A percentile compares a stretch with the other conserved stretches of the same genome.
Conservation (phyloP, 1,140 invertebrate species). For the Ceratina japonica region DNA sequence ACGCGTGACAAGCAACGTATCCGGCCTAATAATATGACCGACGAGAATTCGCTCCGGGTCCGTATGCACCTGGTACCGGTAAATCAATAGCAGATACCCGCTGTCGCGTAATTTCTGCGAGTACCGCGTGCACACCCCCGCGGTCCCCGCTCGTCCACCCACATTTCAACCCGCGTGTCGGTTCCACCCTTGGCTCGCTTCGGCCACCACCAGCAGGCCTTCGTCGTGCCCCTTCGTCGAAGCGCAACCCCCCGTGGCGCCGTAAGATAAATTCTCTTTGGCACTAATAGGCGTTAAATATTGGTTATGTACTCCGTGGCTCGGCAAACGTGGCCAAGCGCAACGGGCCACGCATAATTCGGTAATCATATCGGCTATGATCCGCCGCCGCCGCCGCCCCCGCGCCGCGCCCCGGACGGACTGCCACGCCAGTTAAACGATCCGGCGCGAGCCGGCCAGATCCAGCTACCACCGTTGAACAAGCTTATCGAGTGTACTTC, state of each 20-base stretch:
- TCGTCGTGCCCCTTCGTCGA: constrained; percentile 15
- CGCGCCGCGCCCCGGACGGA: neutral
- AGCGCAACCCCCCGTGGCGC: constrained; percentile 43
- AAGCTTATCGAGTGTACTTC: constrained; percentile 22
- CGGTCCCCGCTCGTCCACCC: constrained; percentile 7
- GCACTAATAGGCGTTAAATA: constrained; percentile 71
- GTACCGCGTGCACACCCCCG: constrained; percentile 32
- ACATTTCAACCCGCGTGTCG: neutral
- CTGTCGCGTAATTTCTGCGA: constrained; percentile 63
- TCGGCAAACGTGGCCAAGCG: constrained; percentile 41
- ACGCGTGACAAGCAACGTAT: constrained; percentile 27
- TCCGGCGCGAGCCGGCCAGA: neutral
- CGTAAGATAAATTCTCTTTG: constrained; percentile 72
- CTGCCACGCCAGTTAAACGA: constrained; percentile 27
- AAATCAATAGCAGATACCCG: constrained; percentile 69
- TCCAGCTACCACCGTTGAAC: constrained; percentile 28
- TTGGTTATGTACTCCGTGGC: constrained; percentile 62
- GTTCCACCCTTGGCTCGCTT: constrained; percentile 23
- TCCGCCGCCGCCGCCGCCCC: constrained; percentile 21
- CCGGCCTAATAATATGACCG: constrained; percentile 54
- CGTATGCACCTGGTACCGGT: constrained; percentile 65
- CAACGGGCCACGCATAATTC: constrained; percentile 52
- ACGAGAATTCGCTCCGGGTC: constrained; percentile 55
- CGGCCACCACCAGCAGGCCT: neutral
- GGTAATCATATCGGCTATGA: constrained; percentile 62